Evolutionary conservation across 2,888 invertebrate genomes (phyloP).

Genomic region (Ichneumoninae sp.): DNA sequence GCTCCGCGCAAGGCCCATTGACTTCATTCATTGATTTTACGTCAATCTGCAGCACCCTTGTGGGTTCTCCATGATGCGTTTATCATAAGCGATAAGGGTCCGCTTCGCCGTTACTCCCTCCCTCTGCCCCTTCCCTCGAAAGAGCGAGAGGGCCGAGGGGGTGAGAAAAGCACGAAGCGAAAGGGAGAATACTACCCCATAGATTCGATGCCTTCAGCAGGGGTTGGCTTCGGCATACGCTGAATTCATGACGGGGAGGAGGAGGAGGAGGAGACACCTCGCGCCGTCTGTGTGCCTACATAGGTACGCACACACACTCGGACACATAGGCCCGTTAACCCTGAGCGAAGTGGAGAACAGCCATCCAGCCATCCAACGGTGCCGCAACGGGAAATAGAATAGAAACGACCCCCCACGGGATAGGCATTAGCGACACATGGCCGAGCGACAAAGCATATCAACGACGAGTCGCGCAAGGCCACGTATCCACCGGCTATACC

Average conservation of each 20-base stretch:
- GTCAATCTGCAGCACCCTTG: constrained; percentile 83
- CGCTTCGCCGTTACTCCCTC: constrained; percentile 33
- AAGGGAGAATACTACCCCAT: constrained; percentile 53
- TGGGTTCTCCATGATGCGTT: constrained; percentile 83
- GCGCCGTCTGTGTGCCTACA: constrained; percentile 1
- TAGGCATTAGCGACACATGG: constrained; percentile 84
- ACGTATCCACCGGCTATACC: constrained; percentile 49
- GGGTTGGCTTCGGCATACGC: constrained; percentile 39
- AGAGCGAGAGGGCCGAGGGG: constrained; percentile 11
- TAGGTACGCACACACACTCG: background rate
- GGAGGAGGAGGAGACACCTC: constrained; percentile 55
- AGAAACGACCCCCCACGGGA: constrained; percentile 83
- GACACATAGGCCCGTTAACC: background rate
- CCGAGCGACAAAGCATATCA: constrained; percentile 81
- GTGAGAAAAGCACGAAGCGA: constrained; percentile 33
- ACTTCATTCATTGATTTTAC: constrained; percentile 84
- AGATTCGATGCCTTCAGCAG: constrained; percentile 25
- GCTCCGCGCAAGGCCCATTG: constrained; percentile 79
- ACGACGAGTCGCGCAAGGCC: constrained; percentile 52
- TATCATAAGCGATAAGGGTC: constrained; percentile 81
- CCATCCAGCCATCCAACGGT: constrained; percentile 54
- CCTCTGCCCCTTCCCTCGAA: too few relatives aligned
- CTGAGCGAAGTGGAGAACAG: constrained; percentile 58
- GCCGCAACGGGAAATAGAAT: constrained; percentile 80
- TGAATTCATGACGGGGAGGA: constrained; percentile 29